phyloP scores from a whole-genome alignment of 2,113 vertebrate species.

The Centrocercus urophasianus region DNA sequence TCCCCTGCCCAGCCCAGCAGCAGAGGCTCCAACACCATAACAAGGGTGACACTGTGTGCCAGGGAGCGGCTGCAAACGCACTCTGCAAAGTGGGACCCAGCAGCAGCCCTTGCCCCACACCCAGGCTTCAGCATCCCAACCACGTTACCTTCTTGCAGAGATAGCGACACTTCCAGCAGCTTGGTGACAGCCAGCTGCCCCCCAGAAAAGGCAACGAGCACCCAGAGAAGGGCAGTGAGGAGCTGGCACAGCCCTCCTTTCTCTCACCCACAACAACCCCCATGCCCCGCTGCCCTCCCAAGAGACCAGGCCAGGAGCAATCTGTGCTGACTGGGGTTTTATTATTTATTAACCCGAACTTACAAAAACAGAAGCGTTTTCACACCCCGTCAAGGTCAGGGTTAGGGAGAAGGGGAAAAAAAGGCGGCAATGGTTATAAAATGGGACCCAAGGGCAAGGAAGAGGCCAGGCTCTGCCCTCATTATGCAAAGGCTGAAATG shows the following conservation, averaged over 20 bases:
- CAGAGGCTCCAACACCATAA: background rate
- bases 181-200: background rate
- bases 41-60: rapidly evolving
- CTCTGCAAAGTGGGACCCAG: background rate
- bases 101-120: background rate
- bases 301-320: background rate
- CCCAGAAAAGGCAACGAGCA: background rate
- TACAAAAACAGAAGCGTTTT: constrained; percentile 55
- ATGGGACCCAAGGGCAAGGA: constrained; percentile 15
- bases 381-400: constrained; percentile 47
- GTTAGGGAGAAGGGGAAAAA: background rate
- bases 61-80: background rate
- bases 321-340: constrained; percentile 11
- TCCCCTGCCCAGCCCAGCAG: background rate
- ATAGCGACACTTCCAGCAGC: background rate
- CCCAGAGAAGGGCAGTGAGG: background rate
- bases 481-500: constrained; percentile 40
- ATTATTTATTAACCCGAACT: constrained; percentile 57
- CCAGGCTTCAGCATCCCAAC: background rate
- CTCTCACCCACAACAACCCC: background rate
- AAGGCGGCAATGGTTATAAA: constrained; percentile 49
- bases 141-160: background rate
- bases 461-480: constrained; percentile 23
- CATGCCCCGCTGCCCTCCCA: background rate
- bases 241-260: background rate